Percentiles rank a stretch among this genome's conserved stretches.
phyloP scores from a whole-genome alignment of 2,797 vertebrate genomes.

The Miopithecus talapoin region DNA sequence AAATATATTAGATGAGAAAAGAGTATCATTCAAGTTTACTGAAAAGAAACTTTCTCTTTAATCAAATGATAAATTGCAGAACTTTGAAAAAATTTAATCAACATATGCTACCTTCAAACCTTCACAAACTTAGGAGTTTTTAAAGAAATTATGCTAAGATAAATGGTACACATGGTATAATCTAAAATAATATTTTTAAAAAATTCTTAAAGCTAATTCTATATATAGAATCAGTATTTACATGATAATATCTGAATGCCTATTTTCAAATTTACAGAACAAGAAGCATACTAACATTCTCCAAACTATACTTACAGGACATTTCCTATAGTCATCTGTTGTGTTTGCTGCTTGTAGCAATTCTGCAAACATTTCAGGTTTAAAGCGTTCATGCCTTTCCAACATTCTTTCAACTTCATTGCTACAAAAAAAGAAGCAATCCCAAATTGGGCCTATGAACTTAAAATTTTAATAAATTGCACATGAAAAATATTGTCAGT shows the following conservation, averaged over 20 bases:
- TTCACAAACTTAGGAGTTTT: not conserved
- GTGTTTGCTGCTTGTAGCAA: slow-evolving; percentile 95
- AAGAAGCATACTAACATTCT: not conserved
- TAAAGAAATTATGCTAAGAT: not conserved
- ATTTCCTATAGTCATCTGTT: slow-evolving; percentile 94
- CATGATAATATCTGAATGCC: not conserved
- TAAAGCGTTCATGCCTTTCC: slow-evolving; percentile 91
- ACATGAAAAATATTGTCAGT: not conserved
- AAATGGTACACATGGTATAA: not conserved
- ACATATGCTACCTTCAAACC: not conserved
- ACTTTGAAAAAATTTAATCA: not conserved
- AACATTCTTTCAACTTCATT: slow-evolving; percentile 88
- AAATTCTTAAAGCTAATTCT: not conserved
- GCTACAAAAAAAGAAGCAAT: slow-evolving; percentile 72
- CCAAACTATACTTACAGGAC: slow-evolving; percentile 90
- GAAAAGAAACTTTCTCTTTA: not conserved
- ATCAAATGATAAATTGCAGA: not conserved
- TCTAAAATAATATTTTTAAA: not conserved
- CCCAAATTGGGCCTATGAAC: not conserved
- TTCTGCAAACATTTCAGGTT: slow-evolving; percentile 95
- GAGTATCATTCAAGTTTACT: not conserved
- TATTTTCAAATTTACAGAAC: not conserved
- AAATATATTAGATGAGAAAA: not conserved
- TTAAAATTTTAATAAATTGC: not conserved
- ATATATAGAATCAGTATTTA: not conserved